Conservation (phyloP, 1,140 invertebrate species). For the Aphis craccivora region DNA sequence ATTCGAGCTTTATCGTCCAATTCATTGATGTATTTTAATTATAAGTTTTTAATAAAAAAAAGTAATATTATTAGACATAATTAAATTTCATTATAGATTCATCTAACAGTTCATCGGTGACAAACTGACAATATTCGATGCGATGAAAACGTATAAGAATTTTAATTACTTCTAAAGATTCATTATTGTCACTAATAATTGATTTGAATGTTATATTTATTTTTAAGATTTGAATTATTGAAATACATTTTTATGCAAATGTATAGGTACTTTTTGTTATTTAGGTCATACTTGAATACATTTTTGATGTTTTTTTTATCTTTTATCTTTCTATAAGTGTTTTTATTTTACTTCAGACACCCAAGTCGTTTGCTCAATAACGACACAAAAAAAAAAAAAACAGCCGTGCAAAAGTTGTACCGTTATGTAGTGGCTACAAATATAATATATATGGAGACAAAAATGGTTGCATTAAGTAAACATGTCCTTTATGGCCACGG, state of each 20-base stretch:
- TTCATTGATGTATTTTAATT: too few species aligned
- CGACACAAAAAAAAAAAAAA: background rate
- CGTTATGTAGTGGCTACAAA: background rate
- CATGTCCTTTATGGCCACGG: background rate
- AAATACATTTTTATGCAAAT: background rate
- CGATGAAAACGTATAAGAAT: background rate
- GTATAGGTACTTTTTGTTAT: too few species aligned
- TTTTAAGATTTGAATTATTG: background rate
- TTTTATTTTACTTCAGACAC: background rate
- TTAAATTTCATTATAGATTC: background rate
- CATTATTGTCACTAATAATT: background rate
- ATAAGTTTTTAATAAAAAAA: too few species aligned
- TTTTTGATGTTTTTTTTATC: background rate
- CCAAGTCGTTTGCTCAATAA: background rate
- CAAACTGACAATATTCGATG: background rate
- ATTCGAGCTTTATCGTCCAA: too few species aligned
- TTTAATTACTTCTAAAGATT: background rate
- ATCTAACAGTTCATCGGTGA: background rate
- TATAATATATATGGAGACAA: background rate
- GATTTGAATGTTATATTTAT: background rate
- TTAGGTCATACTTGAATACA: background rate
- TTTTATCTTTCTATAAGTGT: background rate
- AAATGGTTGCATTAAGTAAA: background rate
- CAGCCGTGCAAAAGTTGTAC: background rate
- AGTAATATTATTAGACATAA: background rate